Base-by-base conservation (phyloP, 2,113 vertebrate genomes). In the Calonectris borealis region DNA sequence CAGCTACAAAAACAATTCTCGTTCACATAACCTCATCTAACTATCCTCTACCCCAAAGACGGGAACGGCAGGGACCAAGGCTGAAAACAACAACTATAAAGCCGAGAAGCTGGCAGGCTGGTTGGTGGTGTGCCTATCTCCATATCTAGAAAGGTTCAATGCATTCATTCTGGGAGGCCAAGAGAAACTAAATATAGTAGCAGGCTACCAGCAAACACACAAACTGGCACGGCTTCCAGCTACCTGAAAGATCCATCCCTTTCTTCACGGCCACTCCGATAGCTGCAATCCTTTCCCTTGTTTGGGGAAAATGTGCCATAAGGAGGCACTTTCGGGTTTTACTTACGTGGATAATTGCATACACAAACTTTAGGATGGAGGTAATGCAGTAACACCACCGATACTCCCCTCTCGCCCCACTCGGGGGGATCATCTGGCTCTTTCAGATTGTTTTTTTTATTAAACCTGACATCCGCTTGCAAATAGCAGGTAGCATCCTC, bases 151-250 rank as follows among this genome's bases (percentile, higher is more conserved):
- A 76, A 96, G 86, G 80, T 92, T 92, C 72, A 79, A 88, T 8
- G 60, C 0, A 0, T 72, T 79, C 68, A 24, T 54, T 82, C 32
- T n/a, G 48, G 69, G 80, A 96, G 79, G 72, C 94, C 49, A 70
- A 82, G 64, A 88, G 72, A 82, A 93, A 70, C 94, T 95, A 93
- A 96, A 97, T 95, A 97, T 96, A 97, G 91, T 2, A 96, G 73
- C 72, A 96, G 78, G 65, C 85, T 91, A 81, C 95, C 76, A 88
- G 68, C 72, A 86, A 94, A 73, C 87, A 82, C 55, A n/a, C 52
- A 44, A 38, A 55, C 83, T 94, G 92, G 88, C 93, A 96, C 8
- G 0, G 86, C 61, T 86, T 94, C 77, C 94, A 95, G 95, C 93
- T 94, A 97, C 95, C 96, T 96, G 97, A 55, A 90, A 86, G 77